phyloP scores from a whole-genome alignment of 2,113 vertebrate genomes.

The Pandion haliaetus region DNA sequence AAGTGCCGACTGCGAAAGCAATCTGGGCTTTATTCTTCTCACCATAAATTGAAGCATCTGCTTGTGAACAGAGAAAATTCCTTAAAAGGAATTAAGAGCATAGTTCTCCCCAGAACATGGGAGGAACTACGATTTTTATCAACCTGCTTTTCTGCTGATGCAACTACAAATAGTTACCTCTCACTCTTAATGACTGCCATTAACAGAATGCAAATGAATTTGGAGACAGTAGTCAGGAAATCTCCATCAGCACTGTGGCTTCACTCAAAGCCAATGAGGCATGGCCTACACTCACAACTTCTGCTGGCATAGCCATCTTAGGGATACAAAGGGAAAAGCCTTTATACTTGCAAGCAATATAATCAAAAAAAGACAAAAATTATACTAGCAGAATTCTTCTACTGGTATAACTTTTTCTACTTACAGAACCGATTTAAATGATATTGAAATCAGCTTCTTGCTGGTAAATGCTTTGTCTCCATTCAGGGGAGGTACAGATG shows the following conservation, averaged over 20 bases:
- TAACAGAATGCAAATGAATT: not conserved
- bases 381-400: not conserved
- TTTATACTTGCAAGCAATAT: not conserved
- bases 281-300: not conserved
- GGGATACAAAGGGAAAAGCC: not conserved
- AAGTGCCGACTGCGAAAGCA: not conserved
- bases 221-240: not conserved
- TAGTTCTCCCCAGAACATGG: not conserved
- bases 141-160: not conserved
- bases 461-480: not conserved
- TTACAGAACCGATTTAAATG: not conserved
- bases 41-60: not conserved
- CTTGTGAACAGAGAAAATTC: not conserved
- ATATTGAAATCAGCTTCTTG: not conserved
- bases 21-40: not conserved
- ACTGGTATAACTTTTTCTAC: not conserved
- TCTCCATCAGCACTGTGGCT: not conserved
- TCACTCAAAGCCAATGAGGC: not conserved
- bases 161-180: not conserved
- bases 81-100: not conserved
- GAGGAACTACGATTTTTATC: not conserved
- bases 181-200: not conserved
- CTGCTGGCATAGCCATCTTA: not conserved
- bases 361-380: not conserved
- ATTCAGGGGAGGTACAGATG: not conserved